A percentile compares a stretch with the other conserved stretches of the same genome.
These are phyloP conservation scores for Chironomus striatipennis DNA, from an alignment of 1,140 invertebrate species.

Conservation along the genomic window DNA sequence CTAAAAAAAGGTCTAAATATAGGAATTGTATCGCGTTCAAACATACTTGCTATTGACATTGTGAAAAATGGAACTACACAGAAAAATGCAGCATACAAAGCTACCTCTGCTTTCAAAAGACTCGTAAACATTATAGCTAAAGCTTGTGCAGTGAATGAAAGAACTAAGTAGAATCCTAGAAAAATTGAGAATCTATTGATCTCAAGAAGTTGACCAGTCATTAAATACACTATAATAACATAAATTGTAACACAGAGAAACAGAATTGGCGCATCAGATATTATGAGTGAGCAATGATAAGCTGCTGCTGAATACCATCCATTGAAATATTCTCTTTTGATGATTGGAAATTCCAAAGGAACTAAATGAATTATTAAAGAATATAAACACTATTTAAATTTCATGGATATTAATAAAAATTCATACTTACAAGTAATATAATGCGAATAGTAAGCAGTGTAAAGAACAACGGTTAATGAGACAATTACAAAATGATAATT, in stretches of 20 bases:
- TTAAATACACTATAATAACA: slow-evolving; percentile 48
- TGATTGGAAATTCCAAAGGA: slow-evolving; percentile 75
- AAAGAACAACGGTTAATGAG: slow-evolving; percentile 72
- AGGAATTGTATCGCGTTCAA: slow-evolving; percentile 54
- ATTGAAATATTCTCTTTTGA: slow-evolving; percentile 82
- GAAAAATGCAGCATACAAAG: slow-evolving; percentile 51
- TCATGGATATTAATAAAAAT: too few relatives aligned
- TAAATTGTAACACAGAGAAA: slow-evolving; percentile 58
- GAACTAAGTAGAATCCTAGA: slow-evolving; percentile 46
- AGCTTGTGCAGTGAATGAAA: slow-evolving; percentile 50
- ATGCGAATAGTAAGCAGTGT: slow-evolving; percentile 74
- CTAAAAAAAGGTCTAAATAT: slow-evolving; percentile 75
- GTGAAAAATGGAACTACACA: slow-evolving; percentile 55
- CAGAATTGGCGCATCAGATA: slow-evolving; percentile 61
- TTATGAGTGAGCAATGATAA: slow-evolving; percentile 77
- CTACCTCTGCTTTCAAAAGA: slow-evolving; percentile 28
- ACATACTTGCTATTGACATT: too few relatives aligned
- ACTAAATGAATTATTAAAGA: slow-evolving; percentile 49
- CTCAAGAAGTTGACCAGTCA: slow-evolving; percentile 48
- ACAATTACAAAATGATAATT: slow-evolving; percentile 42
- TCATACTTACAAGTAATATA: slow-evolving; percentile 45
- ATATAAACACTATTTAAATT: background rate
- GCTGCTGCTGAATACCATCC: slow-evolving; percentile 89
- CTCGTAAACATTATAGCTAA: background rate
- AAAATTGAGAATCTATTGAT: slow-evolving; percentile 46